A percentile compares a stretch with the other conserved stretches of the same genome.
phyloP scores from a whole-genome alignment of 2,113 vertebrate species.

The Balaeniceps rex region DNA sequence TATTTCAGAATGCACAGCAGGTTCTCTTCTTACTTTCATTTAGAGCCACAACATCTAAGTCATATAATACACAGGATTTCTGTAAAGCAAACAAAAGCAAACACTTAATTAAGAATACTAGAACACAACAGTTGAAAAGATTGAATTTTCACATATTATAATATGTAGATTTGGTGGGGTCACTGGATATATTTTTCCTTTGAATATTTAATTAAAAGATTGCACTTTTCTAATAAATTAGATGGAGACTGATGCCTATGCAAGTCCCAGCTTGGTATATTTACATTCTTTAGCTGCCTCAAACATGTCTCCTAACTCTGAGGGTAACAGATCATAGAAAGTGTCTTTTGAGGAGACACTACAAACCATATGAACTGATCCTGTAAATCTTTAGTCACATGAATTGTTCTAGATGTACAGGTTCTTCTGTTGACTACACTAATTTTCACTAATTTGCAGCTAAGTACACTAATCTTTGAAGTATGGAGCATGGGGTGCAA shows the following conservation, averaged over 20 bases:
- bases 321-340: not conserved
- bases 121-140: not conserved
- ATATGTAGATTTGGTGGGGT: not conserved
- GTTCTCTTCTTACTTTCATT: constrained; percentile 48
- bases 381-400: not conserved
- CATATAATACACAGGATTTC: constrained; percentile 36
- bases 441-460: not conserved
- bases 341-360: not conserved
- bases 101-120: not conserved
- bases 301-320: not conserved
- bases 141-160: not conserved
- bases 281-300: not conserved
- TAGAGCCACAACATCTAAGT: constrained; percentile 52
- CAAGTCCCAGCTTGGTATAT: not conserved
- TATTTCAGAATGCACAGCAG: constrained; percentile 57
- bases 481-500: not conserved
- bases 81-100: constrained; percentile 48
- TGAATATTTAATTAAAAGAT: not conserved
- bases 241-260: not conserved
- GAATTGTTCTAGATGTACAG: not conserved
- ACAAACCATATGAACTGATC: not conserved
- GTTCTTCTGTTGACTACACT: not conserved
- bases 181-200: not conserved
- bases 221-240: not conserved
- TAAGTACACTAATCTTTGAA: not conserved